These are phyloP conservation scores for Coilia nasus DNA, from an alignment of 2,797 vertebrate species.

Conservation along the genomic window DNA sequence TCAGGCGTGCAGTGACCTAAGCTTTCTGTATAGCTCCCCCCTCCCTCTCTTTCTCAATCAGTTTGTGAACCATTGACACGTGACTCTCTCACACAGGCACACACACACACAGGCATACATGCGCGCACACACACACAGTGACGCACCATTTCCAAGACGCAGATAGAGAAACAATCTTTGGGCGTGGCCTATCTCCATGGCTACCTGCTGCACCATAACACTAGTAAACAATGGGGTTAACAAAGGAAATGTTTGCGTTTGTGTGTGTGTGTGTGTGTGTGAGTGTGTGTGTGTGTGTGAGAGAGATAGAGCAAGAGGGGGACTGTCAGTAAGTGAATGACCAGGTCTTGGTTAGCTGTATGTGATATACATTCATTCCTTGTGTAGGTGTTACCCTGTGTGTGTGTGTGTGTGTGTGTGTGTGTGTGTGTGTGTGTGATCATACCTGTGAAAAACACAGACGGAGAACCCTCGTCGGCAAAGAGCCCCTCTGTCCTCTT, in stretches of 20 bases:
- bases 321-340: too few species aligned
- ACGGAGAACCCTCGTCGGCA: slow-evolving; percentile 67
- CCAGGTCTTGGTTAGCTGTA: too few species aligned
- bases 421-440: neutral
- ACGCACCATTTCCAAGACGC: slow-evolving; percentile 24
- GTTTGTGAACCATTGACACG: too few species aligned
- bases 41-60: too few species aligned
- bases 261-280: slow-evolving; percentile 4
- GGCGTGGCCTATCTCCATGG: slow-evolving; percentile 41
- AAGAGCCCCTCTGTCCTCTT: slow-evolving; percentile 84
- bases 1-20: too few species aligned
- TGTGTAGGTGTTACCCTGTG: too few species aligned
- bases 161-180: neutral
- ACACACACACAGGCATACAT: slow-evolving; percentile 20
- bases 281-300: too few species aligned
- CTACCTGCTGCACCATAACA: slow-evolving; percentile 20
- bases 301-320: too few species aligned
- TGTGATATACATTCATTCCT: too few species aligned
- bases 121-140: slow-evolving; percentile 8
- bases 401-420: neutral
- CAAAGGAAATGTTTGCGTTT: neutral
- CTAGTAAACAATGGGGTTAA: neutral
- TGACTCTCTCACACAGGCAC: neutral
- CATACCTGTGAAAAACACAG: slow-evolving; percentile 88
- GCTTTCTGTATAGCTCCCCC: too few species aligned